Evolutionary conservation across 2,888 invertebrate genomes (phyloP).

Genomic region (Athalia cordata): DNA sequence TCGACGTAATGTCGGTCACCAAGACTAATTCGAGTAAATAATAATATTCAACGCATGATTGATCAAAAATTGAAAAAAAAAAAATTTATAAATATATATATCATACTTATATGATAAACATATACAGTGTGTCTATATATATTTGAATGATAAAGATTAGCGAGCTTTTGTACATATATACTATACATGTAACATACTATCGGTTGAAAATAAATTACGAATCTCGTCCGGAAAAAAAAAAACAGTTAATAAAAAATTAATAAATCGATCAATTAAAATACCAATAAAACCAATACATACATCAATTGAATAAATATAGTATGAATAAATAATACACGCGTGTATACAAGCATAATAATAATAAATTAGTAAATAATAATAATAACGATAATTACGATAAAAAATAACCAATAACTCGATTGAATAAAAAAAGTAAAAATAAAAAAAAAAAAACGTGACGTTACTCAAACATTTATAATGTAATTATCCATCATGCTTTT

Average conservation of each 20-base stretch:
- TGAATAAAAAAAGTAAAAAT: no score
- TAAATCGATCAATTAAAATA: background rate
- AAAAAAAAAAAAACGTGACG: background rate
- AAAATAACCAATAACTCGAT: no score
- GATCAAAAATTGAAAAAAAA: background rate
- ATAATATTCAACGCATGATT: background rate
- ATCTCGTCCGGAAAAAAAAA: background rate
- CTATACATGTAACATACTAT: background rate
- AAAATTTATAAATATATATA: background rate
- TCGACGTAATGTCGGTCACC: constrained; percentile 28
- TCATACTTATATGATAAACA: background rate
- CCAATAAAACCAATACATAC: no score
- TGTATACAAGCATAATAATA: constrained; percentile 10
- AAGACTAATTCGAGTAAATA: background rate
- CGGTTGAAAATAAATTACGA: background rate
- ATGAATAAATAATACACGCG: background rate
- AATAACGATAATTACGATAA: no score
- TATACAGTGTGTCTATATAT: background rate
- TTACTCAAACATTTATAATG: background rate
- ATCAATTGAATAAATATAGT: no score
- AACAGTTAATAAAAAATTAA: background rate
- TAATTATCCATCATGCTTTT: no score
- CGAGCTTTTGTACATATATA: background rate
- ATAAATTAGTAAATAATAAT: background rate
- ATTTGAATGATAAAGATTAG: background rate